Evolutionary conservation across 2,113 vertebrate species (phyloP).

Genomic region (Glaucomys volans): DNA sequence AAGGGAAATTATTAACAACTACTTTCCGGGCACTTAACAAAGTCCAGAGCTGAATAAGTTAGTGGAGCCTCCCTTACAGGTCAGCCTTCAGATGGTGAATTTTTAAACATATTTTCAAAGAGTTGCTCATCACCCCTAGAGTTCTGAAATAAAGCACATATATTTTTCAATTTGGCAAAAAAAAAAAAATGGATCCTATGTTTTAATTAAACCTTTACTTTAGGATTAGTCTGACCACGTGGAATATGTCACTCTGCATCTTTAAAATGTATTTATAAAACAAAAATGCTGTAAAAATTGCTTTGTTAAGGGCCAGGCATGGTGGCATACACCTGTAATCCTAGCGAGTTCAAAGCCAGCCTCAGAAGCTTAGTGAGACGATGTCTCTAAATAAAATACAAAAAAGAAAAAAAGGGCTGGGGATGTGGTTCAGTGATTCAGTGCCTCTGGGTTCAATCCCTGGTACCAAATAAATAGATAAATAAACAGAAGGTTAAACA

Average conservation of each 20-base stretch:
- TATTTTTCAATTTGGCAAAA: background rate
- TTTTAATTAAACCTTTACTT: conserved; percentile 18
- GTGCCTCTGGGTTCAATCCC: too few relatives aligned
- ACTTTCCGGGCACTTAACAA: conserved; percentile 29
- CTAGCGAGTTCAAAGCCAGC: too few relatives aligned
- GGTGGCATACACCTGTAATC: too few relatives aligned
- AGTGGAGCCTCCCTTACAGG: background rate
- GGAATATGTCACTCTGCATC: background rate
- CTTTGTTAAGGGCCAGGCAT: background rate
- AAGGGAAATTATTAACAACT: conserved; percentile 54
- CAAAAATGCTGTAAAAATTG: background rate
- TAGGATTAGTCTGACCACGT: background rate
- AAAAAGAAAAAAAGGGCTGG: background rate
- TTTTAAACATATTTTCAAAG: conserved; percentile 66
- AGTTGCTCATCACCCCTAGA: conserved; percentile 31
- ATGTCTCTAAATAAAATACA: too few relatives aligned
- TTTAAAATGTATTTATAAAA: background rate
- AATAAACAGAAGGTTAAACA: too few relatives aligned
- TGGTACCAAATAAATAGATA: too few relatives aligned
- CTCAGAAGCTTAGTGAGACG: too few relatives aligned
- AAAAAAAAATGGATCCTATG: background rate
- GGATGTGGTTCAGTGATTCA: too few relatives aligned
- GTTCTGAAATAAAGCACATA: background rate
- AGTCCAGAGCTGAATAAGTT: background rate
- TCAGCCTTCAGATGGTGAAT: conserved; percentile 4